phyloP scores from a whole-genome alignment of 2,888 invertebrate genomes.

The Hyles lineata region DNA sequence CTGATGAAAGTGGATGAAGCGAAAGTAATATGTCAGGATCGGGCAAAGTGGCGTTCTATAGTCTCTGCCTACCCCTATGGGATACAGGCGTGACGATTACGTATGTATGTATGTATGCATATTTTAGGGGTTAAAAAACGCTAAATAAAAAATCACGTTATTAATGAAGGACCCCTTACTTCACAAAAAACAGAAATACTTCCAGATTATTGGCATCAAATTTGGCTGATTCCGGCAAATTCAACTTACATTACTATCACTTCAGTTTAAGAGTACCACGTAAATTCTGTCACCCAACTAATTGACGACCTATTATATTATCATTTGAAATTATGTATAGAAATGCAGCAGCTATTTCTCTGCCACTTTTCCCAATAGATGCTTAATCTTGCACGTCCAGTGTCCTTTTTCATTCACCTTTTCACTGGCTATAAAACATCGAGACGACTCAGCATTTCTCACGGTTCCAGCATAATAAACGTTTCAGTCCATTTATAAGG shows the following conservation, averaged over 20 bases:
- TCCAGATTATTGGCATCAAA: no score
- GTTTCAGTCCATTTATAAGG: conserved; percentile 12
- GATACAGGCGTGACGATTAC: no score
- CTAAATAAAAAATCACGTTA: no score
- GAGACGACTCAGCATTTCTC: conserved; percentile 16
- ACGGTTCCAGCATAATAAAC: conserved; percentile 10
- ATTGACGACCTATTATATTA: not conserved
- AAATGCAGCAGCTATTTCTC: not conserved
- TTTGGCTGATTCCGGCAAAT: not conserved
- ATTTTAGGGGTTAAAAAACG: no score
- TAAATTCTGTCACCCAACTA: no score
- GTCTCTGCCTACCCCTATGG: no score
- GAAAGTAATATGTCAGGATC: no score
- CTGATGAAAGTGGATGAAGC: no score
- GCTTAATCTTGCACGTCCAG: not conserved
- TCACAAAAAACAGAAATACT: no score
- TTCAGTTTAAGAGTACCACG: not conserved
- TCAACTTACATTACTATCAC: not conserved
- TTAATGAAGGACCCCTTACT: no score
- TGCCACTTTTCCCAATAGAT: not conserved
- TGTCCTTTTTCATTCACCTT: not conserved
- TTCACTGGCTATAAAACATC: conserved; percentile 4
- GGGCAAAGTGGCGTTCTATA: no score
- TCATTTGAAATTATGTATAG: not conserved
- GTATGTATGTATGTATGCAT: no score